Percentiles rank a stretch among this genome's conserved stretches.
These are phyloP conservation scores for Drosophila lacteicornis DNA, from an alignment of 1,140 invertebrate genomes.

Conservation along the genomic window DNA sequence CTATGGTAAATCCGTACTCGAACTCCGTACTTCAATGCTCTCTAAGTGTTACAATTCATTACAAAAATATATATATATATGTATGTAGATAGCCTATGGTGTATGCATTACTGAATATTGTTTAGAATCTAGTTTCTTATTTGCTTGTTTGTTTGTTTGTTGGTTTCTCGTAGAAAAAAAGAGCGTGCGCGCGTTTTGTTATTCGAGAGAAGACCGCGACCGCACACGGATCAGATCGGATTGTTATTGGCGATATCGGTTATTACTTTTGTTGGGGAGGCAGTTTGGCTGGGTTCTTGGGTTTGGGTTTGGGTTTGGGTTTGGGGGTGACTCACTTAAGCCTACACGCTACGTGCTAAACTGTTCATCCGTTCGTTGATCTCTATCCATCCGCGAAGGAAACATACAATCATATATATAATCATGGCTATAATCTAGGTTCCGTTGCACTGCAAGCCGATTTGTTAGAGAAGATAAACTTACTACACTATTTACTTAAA, in stretches of 20 bases:
- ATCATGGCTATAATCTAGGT: slow-evolving; percentile 42
- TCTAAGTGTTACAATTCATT: slow-evolving; percentile 77
- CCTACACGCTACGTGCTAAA: slow-evolving; percentile 30
- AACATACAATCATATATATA: slow-evolving; percentile 7
- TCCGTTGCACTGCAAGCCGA: slow-evolving; percentile 47
- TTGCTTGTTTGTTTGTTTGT: slow-evolving; percentile 4
- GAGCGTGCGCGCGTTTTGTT: slow-evolving; percentile 58
- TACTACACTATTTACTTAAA: slow-evolving; percentile 38
- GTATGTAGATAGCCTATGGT: slow-evolving; percentile 64
- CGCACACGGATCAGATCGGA: slow-evolving; percentile 32
- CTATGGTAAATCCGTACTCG: slow-evolving; percentile 59
- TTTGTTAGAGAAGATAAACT: slow-evolving; percentile 42
- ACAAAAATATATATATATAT: slow-evolving; percentile 70
- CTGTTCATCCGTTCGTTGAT: slow-evolving; percentile 6
- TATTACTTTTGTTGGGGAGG: background rate
- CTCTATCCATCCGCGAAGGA: slow-evolving; percentile 8
- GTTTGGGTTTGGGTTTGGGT: background rate
- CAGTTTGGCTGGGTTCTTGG: slow-evolving; percentile 24
- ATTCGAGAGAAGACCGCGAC: slow-evolving; percentile 58
- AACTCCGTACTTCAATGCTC: slow-evolving; percentile 71
- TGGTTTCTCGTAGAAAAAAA: slow-evolving; percentile 58
- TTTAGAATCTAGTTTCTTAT: slow-evolving; percentile 43
- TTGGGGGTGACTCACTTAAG: slow-evolving; percentile 11
- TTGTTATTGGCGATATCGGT: slow-evolving; percentile 1
- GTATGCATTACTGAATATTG: slow-evolving; percentile 39